phyloP scores from a whole-genome alignment of 2,888 invertebrate genomes.

The Diplazon laetatorius region DNA sequence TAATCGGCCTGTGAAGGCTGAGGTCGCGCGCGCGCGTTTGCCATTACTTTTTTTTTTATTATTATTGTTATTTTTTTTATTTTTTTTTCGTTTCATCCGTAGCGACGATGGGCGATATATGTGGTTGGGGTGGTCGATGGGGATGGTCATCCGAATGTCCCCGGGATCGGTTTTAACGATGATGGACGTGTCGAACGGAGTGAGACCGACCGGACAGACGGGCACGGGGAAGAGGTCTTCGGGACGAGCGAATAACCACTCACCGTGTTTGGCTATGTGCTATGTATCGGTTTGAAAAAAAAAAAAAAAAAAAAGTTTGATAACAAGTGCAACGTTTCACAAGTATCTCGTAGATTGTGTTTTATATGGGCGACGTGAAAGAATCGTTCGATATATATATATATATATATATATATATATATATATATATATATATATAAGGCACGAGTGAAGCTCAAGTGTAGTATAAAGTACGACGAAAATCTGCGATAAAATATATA shows the following conservation, averaged over 20 bases:
- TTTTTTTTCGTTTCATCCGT: constrained; percentile 6
- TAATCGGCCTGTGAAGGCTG: constrained; percentile 32
- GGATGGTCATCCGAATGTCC: not conserved
- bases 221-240: constrained; percentile 14
- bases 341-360: constrained; percentile 52
- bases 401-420: too few species aligned
- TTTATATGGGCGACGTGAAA: constrained; percentile 50
- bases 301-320: constrained; percentile 48
- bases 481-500: constrained; percentile 65
- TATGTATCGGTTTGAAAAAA: constrained; percentile 48
- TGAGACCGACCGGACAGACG: not conserved
- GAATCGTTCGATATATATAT: constrained; percentile 58
- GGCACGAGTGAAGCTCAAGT: constrained; percentile 59
- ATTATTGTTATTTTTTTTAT: constrained; percentile 14
- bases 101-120: not conserved
- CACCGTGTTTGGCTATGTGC: constrained; percentile 25
- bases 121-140: not conserved
- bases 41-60: constrained; percentile 6
- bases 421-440: too few species aligned
- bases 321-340: constrained; percentile 51
- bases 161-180: constrained; percentile 19
- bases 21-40: constrained; percentile 6
- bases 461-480: constrained; percentile 61
- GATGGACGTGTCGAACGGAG: constrained; percentile 14
- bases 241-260: constrained; percentile 27